Evolutionary conservation across 2,888 invertebrate genomes (phyloP).

Genomic region (Aspidiotus rigidus): DNA sequence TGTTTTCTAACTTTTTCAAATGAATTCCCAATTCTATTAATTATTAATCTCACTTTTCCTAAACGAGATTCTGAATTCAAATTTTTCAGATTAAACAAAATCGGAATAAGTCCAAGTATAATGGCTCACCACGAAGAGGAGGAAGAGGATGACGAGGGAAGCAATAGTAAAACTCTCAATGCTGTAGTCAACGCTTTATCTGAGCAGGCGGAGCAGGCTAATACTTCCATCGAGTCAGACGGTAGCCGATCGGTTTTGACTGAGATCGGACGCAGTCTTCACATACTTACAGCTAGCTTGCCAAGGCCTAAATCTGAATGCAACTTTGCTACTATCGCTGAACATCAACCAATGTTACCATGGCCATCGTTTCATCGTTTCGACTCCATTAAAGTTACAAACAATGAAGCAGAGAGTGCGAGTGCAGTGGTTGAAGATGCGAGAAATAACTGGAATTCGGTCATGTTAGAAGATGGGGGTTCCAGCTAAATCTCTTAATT

Average conservation of each 20-base stretch:
- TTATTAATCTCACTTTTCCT: no score
- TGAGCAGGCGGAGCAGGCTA: slow-evolving; percentile 78
- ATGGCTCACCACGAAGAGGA: slow-evolving; percentile 67
- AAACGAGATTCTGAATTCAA: not conserved
- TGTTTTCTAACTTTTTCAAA: no score
- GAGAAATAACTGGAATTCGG: not conserved
- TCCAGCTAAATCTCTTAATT: not conserved
- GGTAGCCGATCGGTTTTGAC: slow-evolving; percentile 42
- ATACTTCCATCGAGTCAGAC: slow-evolving; percentile 65
- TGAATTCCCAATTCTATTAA: no score
- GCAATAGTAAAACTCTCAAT: slow-evolving; percentile 75
- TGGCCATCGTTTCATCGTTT: slow-evolving; percentile 29
- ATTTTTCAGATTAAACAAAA: slow-evolving; percentile 73
- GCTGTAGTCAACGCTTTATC: slow-evolving; percentile 87
- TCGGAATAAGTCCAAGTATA: slow-evolving; percentile 93
- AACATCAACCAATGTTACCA: slow-evolving; percentile 22
- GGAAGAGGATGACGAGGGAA: slow-evolving; percentile 52
- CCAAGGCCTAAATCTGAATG: slow-evolving; percentile 76
- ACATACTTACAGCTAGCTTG: slow-evolving; percentile 53
- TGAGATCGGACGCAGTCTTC: slow-evolving; percentile 61
- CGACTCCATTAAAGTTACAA: slow-evolving; percentile 16
- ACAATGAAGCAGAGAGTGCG: not conserved
- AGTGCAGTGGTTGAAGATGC: not conserved
- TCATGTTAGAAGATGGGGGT: not conserved
- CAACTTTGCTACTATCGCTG: slow-evolving; percentile 57